Evolutionary conservation across 2,888 invertebrate species (phyloP).

Genomic region (Galeopsomyia nigrocyanea): DNA sequence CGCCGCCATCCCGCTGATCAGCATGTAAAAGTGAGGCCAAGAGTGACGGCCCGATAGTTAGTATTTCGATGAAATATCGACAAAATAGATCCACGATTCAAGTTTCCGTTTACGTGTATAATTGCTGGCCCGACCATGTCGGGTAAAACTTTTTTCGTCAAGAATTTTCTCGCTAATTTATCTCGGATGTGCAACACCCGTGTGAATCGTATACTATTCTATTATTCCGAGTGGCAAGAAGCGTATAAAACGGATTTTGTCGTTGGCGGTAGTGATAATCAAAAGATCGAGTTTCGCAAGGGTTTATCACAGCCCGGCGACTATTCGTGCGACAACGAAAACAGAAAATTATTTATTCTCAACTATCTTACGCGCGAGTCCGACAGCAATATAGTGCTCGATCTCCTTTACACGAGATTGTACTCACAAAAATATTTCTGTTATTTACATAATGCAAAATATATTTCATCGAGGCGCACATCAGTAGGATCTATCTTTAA

Average conservation of each 20-base stretch:
- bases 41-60: too few species aligned
- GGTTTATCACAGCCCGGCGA: neutral
- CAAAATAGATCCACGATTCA: too few species aligned
- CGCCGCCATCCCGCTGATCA: too few species aligned
- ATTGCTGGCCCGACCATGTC: neutral
- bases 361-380: neutral
- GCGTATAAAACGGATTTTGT: neutral
- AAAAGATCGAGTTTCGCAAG: neutral
- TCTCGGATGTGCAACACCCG: neutral
- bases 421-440: neutral
- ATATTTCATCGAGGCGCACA: neutral
- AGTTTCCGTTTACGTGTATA: too few species aligned
- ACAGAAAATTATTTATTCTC: neutral
- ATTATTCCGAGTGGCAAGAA: constrained; percentile 2
- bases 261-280: neutral
- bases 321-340: neutral
- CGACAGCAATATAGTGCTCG: too few species aligned
- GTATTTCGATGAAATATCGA: too few species aligned
- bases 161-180: neutral
- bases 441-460: neutral
- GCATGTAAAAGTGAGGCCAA: too few species aligned
- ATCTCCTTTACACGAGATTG: neutral
- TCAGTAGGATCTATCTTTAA: neutral
- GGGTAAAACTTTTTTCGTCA: neutral
- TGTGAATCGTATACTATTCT: neutral